Conservation (phyloP, 2,113 vertebrate species). For the Panthera uncia region DNA sequence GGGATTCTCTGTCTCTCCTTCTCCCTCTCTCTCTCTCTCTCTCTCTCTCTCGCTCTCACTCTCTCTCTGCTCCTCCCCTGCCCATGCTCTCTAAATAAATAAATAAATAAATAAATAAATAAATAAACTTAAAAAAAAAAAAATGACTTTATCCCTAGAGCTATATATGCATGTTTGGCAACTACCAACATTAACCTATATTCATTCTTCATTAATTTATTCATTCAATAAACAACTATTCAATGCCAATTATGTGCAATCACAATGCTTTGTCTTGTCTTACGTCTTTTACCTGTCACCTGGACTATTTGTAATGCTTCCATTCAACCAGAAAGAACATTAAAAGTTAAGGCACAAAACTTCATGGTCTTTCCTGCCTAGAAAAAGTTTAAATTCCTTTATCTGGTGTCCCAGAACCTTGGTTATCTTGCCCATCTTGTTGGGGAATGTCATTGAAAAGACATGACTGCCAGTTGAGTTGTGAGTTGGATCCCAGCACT, state of each 20-base stretch:
- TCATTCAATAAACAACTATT: not conserved
- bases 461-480: not conserved
- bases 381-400: not conserved
- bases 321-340: not conserved
- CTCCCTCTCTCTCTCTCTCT: no score
- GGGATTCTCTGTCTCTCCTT: no score
- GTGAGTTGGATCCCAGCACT: not conserved
- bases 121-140: no score
- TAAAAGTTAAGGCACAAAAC: not conserved
- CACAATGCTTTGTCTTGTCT: not conserved
- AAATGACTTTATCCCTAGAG: not conserved
- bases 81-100: no score
- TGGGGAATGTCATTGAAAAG: not conserved
- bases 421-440: not conserved
- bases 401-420: not conserved
- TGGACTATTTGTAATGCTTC: not conserved
- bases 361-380: not conserved
- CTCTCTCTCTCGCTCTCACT: no score
- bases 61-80: no score
- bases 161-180: not conserved
- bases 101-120: no score
- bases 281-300: not conserved
- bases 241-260: not conserved
- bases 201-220: not conserved
- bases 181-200: not conserved